These are phyloP conservation scores for Alaudala cheleensis DNA, from an alignment of 2,113 vertebrate species.

Conservation along the genomic window DNA sequence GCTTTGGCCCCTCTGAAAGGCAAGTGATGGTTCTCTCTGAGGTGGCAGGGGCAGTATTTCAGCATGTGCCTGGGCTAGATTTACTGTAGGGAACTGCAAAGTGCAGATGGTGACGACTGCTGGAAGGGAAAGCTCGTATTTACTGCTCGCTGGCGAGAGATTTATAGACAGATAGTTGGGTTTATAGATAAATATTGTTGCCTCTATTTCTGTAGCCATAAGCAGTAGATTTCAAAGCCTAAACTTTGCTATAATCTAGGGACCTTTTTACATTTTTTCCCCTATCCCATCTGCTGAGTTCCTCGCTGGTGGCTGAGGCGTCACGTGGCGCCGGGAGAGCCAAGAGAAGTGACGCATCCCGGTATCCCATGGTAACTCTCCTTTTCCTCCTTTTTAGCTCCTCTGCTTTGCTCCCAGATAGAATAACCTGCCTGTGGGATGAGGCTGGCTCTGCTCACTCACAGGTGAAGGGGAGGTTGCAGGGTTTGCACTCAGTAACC, in stretches of 20 bases:
- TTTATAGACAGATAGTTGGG: not conserved
- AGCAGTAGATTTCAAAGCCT: not conserved
- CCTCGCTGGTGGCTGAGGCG: not conserved
- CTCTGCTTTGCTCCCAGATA: not conserved
- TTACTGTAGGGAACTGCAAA: not conserved
- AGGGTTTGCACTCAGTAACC: accelerated
- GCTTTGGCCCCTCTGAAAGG: not conserved
- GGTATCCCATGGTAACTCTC: slow-evolving; percentile 58
- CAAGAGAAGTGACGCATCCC: slow-evolving; percentile 39
- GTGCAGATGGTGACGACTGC: not conserved
- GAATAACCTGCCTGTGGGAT: not conserved
- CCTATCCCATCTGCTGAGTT: slow-evolving; percentile 11
- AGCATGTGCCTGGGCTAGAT: not conserved
- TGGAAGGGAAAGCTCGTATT: not conserved
- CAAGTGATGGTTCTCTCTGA: not conserved
- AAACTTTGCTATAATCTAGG: not conserved
- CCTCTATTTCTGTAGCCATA: not conserved
- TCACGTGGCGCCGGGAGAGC: not conserved
- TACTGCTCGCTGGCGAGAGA: not conserved
- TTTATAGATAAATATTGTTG: not conserved
- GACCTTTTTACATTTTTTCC: not conserved
- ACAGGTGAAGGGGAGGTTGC: not conserved
- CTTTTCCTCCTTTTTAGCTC: not conserved
- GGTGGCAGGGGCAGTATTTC: not conserved
- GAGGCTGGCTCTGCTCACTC: not conserved